Evolutionary conservation across 2,888 invertebrate genomes (phyloP).

Genomic region (Carpatolechia fugitivella): DNA sequence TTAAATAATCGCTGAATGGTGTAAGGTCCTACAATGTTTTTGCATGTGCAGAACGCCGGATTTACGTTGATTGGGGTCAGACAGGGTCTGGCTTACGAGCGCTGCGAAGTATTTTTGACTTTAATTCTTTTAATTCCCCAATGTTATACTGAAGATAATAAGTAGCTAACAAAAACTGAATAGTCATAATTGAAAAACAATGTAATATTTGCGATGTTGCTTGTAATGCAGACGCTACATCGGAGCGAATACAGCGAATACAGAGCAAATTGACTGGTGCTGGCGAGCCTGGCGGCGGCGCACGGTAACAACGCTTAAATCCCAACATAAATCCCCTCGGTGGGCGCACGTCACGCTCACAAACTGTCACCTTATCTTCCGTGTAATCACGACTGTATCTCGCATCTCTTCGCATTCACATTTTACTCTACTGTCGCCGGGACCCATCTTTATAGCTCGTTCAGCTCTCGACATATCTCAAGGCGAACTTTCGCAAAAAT

Average conservation of each 20-base stretch:
- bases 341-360: constrained; percentile 34
- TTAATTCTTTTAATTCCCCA: constrained; percentile 24
- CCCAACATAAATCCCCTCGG: constrained; percentile 40
- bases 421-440: constrained; percentile 31
- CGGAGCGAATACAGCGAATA: constrained; percentile 5
- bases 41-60: constrained; percentile 25
- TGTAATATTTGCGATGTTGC: not conserved
- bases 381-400: constrained; percentile 39
- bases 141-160: not conserved
- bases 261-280: not conserved
- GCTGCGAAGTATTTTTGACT: constrained; percentile 19
- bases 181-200: not conserved
- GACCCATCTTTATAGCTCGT: constrained; percentile 26
- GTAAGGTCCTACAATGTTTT: constrained; percentile 18
- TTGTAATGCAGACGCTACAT: not conserved
- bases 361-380: constrained; percentile 36
- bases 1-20: constrained; percentile 10
- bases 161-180: not conserved
- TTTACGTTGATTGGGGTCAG: constrained; percentile 47
- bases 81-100: constrained; percentile 37
- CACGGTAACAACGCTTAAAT: constrained; percentile 20
- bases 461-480: constrained; percentile 12
- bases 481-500: constrained; percentile 14
- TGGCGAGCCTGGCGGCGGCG: not conserved
- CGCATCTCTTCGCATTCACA: constrained; percentile 31